Evolutionary conservation across 2,888 invertebrate genomes (phyloP), one percentile per base, ranked within the genome.

Genomic region (Drosophila mimetica): DNA sequence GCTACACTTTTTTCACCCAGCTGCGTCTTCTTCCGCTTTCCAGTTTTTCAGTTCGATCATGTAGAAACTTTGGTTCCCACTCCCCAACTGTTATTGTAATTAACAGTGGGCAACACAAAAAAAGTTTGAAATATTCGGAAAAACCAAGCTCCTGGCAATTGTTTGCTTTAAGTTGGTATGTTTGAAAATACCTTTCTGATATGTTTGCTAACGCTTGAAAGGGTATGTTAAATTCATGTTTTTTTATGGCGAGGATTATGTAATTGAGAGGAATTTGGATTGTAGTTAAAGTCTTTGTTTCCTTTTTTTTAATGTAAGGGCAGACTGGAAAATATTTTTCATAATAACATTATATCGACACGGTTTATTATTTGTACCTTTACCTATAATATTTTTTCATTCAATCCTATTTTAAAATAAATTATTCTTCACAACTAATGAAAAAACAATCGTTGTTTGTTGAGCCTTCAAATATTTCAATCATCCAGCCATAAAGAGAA

Each of bases 1-100:
- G 73, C 59, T 58, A 58, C 41, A 58, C 20, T 20, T 50, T 53
- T 75, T 75, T 46, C 39, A 13, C 4, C 28, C 28, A 50, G 25
- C 61, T 39, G 59, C 34, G 42, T 13, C 42, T 64, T 70, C 66
- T 64, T 46, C 8, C 28, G 22, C 13, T 61, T 53, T 60, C 20
- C 7, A 1, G 14, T 14, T 34, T 18, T 55, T 37, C 42, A n/a
- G 13, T 51, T 67, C 48, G 51, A 61, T 58, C 42, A 30, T 28
- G 53, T 57, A 14, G 18, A 46, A 54, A 52, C 42, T 61, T 55
- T 42, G 70, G 28, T 36, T 37, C 48, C 25, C 50, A 53, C 47
- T 54, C 20, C 20, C 28, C 51, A 46, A 51, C 61, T 70, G 74
- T 71, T 85, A 75, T 73, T 82, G 85, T 77, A 85, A 81, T 81